Conservation (phyloP, 2,113 vertebrate species). For the Lynx canadensis region DNA sequence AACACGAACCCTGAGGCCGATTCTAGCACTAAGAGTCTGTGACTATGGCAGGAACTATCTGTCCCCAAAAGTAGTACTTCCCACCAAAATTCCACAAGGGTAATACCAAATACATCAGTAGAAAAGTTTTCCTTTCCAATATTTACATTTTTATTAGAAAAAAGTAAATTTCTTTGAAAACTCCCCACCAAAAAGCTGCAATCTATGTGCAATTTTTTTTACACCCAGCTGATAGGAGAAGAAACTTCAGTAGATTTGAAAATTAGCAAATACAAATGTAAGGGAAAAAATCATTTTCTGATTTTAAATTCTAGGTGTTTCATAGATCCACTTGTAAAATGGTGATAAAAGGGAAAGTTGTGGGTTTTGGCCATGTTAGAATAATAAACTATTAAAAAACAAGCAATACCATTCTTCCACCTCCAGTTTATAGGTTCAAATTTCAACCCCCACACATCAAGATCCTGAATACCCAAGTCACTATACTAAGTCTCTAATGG, state of each 20-base stretch:
- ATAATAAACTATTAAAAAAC: not conserved
- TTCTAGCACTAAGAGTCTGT: not conserved
- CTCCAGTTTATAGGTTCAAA: not conserved
- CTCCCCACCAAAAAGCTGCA: not conserved
- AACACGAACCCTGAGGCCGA: not conserved
- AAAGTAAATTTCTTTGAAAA: not conserved
- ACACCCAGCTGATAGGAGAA: not conserved
- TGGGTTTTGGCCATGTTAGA: not conserved
- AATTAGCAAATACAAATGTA: not conserved
- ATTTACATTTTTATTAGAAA: not conserved
- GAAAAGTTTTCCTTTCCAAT: not conserved
- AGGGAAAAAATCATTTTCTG: not conserved
- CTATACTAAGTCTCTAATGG: not conserved
- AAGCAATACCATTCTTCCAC: not conserved
- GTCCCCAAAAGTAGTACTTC: not conserved
- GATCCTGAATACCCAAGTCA: not conserved
- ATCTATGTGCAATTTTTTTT: not conserved
- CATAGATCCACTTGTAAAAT: constrained; percentile 10
- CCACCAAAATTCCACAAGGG: not conserved
- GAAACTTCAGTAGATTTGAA: not conserved
- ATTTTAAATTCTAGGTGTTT: not conserved
- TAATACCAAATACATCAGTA: not conserved
- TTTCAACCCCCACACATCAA: not conserved
- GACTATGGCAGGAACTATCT: not conserved
- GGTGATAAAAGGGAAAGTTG: not conserved